Base-by-base conservation (phyloP, 2,888 invertebrate species). In the Colostygia pectinataria region DNA sequence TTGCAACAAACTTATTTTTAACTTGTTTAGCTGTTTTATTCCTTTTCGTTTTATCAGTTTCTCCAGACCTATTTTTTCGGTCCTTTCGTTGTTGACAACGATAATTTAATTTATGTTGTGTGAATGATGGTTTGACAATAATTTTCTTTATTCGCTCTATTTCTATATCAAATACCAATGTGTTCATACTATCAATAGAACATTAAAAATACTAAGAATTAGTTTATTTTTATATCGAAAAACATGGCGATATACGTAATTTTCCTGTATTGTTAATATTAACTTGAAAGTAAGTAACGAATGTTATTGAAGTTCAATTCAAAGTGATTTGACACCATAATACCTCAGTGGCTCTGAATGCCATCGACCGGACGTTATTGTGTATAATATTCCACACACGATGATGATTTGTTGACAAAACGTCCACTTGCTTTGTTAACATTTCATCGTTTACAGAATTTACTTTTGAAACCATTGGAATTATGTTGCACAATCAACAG, bases 341-440 rank as follows among this genome's bases (percentile, higher is more conserved):
- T 57, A 53, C 53, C 52, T 40, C 49, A 52, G 43, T 44, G 34
- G 38, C 43, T 49, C 29, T 52, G 57, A 55, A 53, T 55, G 29
- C 53, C 45, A 59, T 62, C 71, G 74, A 71, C 64, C 72, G 77
- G 74, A 77, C 66, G 71, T 74, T 66, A 63, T 78, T 70, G 62
- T 66, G 65, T 71, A n/a, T n/a, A n/a, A n/a, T n/a, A 79, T 77
- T 78, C 77, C 34, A 50, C 50, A 51, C 69, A 53, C 66, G 70
- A 51, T 45, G 53, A 55, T 45, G 55, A 56, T 57, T 67, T 74
- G 75, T 79, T 77, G 77, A 76, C 69, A 72, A 73, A 77, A 71
- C 69, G 66, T 70, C 63, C 48, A 63, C 58, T 55, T 40, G 53
- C 51, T 49, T 53, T 49, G 60, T 53, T 49, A 45, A 51, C 45